Percentiles rank a stretch among this genome's conserved stretches.
phyloP scores from a whole-genome alignment of 2,888 invertebrate species.

The Troides oblongomaculatus region DNA sequence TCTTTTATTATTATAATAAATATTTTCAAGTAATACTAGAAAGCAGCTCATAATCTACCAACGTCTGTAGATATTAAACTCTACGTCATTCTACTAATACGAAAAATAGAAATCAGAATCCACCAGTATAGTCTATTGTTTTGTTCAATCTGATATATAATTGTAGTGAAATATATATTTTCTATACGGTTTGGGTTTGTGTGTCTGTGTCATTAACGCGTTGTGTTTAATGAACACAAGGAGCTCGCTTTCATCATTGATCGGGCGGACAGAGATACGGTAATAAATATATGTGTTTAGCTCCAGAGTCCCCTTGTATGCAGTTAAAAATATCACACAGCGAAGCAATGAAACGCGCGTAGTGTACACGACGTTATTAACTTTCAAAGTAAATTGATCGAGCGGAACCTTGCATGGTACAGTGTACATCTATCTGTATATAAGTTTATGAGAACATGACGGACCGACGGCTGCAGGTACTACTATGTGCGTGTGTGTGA shows the following conservation, averaged over 20 bases:
- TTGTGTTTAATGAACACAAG: slow-evolving; percentile 26
- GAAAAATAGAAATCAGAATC: too few species aligned
- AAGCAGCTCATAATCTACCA: too few species aligned
- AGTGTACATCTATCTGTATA: background rate
- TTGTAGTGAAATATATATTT: too few species aligned
- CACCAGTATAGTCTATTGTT: too few species aligned
- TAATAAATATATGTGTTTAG: slow-evolving; percentile 27
- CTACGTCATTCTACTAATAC: too few species aligned
- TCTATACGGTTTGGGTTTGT: too few species aligned
- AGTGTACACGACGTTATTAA: slow-evolving; percentile 26
- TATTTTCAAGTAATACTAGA: too few species aligned
- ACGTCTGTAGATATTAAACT: too few species aligned
- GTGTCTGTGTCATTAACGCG: slow-evolving; percentile 16
- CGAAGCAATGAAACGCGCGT: slow-evolving; percentile 25
- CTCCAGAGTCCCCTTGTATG: slow-evolving; percentile 23
- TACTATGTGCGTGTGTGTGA: background rate
- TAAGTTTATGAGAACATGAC: slow-evolving; percentile 13
- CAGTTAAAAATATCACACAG: slow-evolving; percentile 26
- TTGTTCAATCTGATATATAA: too few species aligned
- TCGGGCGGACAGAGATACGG: slow-evolving; percentile 21
- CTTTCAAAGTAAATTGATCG: slow-evolving; percentile 32
- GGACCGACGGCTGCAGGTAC: slow-evolving; percentile 18
- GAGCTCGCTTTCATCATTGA: slow-evolving; percentile 23
- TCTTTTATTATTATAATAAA: background rate
- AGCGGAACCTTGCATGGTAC: slow-evolving; percentile 29